Evolutionary conservation across 2,888 invertebrate genomes (phyloP).

Genomic region (Eupithecia inturbata): DNA sequence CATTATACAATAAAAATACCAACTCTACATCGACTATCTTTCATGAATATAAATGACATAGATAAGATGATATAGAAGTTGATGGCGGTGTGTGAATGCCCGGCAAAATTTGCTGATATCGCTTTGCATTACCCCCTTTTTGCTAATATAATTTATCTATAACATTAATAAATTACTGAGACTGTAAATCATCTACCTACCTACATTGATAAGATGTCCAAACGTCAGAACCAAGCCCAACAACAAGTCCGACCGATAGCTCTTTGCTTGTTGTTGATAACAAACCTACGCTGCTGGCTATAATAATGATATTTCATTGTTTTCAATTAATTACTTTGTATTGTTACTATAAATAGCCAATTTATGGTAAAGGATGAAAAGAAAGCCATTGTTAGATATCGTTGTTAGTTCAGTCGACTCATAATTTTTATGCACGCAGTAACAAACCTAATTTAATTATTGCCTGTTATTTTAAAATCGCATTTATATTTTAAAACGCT

Average conservation of each 20-base stretch:
- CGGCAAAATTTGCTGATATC: background rate
- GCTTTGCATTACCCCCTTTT: background rate
- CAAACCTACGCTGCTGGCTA: background rate
- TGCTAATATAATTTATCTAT: background rate
- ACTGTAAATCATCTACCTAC: conserved; percentile 1
- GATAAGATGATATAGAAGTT: background rate
- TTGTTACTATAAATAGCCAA: background rate
- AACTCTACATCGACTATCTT: background rate
- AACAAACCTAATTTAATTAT: background rate
- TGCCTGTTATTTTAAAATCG: background rate
- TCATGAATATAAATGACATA: background rate
- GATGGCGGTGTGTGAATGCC: background rate
- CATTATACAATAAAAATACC: too few relatives aligned
- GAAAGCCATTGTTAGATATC: background rate
- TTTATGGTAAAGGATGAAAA: background rate
- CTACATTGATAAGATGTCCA: background rate
- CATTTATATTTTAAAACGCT: background rate
- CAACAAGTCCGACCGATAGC: background rate
- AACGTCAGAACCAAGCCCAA: background rate
- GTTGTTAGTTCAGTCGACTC: background rate
- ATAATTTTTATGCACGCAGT: background rate
- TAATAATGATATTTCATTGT: background rate
- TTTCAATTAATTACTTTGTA: background rate
- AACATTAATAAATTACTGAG: background rate
- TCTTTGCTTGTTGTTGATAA: background rate